A percentile compares a stretch with the other conserved stretches of the same genome.
Conservation (phyloP, 2,113 vertebrate genomes). For the Piprites chloris region DNA sequence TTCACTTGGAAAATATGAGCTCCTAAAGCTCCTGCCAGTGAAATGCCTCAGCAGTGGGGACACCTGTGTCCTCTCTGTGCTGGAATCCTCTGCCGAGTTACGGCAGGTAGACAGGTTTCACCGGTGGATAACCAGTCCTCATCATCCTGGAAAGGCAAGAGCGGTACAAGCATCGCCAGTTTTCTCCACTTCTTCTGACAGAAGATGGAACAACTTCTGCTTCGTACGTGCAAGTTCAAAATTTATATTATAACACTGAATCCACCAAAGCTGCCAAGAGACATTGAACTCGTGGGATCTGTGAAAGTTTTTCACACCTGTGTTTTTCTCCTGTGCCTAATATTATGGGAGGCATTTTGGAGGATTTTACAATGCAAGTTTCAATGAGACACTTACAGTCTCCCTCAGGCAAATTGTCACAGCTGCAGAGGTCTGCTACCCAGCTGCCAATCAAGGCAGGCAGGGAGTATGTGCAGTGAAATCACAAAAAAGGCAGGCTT, state of each 20-base stretch:
- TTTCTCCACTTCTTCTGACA: background rate
- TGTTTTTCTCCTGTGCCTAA: conserved; percentile 68
- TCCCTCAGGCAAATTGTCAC: conserved; percentile 69
- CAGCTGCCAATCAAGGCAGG: conserved; percentile 67
- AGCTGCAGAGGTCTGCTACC: conserved; percentile 68
- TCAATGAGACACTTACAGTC: conserved; percentile 67
- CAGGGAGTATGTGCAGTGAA: conserved; percentile 59
- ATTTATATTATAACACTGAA: conserved; percentile 32
- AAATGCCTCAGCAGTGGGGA: background rate
- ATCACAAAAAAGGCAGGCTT: conserved; percentile 55
- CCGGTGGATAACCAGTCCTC: background rate
- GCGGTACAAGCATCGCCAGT: fast-evolving
- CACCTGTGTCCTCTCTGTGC: background rate
- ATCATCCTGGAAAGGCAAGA: background rate
- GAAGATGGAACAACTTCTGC: conserved; percentile 3
- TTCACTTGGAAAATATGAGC: fast-evolving
- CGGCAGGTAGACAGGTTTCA: background rate
- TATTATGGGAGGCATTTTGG: conserved; percentile 66
- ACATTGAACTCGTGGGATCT: conserved; percentile 60
- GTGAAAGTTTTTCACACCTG: conserved; percentile 67
- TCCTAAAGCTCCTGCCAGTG: background rate
- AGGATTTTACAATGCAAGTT: conserved; percentile 66
- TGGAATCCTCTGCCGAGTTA: background rate
- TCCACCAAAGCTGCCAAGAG: conserved; percentile 62
- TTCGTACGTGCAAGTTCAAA: conserved; percentile 19